Evolutionary conservation across 2,113 vertebrate species (phyloP), one percentile per base, ranked within the genome.

Genomic region (Sinosuthora webbiana): DNA sequence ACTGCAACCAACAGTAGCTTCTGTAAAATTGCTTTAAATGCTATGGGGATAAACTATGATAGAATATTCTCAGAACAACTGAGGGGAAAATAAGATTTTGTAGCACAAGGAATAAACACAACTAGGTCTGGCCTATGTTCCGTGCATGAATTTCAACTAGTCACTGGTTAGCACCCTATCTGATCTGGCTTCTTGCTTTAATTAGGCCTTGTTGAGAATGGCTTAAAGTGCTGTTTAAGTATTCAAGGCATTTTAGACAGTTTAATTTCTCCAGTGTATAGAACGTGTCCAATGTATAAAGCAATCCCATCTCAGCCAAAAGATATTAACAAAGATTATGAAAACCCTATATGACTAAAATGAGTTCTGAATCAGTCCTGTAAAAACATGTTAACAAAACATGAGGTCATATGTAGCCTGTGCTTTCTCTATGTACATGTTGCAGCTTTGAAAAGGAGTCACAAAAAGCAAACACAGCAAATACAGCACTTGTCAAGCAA

Each of bases 321-420:
- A 94, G 37, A 47, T 42, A 78, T 42, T 68, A 75, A 84, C 23
- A 90, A 22, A 74, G 55, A 82, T 79, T 94, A 74, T 55, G 37
- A 85, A 84, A 94, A 91, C 31, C 31, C 2, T 81, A 3, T 81
- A 71, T 63, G 50, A 84, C 35, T 76, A 53, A 71, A 89, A 77
- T 47, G 59, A 90, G 35, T 89, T 91, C 82, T 89, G 55, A 94
- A 90, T 92, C 65, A 68, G 37, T 81, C 30, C 56, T 82, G 47
- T 77, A 89, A 96, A 91, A 76, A 3, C 27, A 53, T 5, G 6
- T 82, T 94, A 91, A 63, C n/a, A 81, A 96, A 95, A 94, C 44
- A 90, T 96, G 89, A 89, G 19, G 6, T 91, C 90, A 91, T 94
- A 80, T 1, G 3, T 55, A 68, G 31, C 37, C 53, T 55, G 16